These are phyloP conservation scores for Caenorhabditis doughertyi DNA, from an alignment of 2,888 invertebrate species.

Conservation along the genomic window DNA sequence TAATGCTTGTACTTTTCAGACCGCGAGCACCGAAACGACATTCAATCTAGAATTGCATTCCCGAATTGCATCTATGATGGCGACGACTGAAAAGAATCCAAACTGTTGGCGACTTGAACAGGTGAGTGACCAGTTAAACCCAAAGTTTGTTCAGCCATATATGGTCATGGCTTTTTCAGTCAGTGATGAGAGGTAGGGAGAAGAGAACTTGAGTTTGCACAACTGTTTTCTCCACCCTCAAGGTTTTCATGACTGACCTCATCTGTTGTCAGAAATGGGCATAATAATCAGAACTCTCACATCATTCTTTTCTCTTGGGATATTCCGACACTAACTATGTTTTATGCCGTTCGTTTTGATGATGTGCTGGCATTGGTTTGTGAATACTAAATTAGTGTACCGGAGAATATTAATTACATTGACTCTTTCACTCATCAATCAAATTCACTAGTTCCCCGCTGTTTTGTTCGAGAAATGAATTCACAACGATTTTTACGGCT, in stretches of 20 bases:
- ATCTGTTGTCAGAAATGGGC: neutral
- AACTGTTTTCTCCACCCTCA: conserved; percentile 42
- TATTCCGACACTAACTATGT: neutral
- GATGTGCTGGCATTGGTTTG: conserved; percentile 12
- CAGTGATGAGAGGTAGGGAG: neutral
- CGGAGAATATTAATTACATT: too few species aligned
- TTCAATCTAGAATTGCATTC: neutral
- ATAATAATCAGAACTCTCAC: conserved; percentile 9
- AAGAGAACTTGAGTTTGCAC: conserved; percentile 40
- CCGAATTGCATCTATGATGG: conserved; percentile 17
- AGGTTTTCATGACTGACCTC: neutral
- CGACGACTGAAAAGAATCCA: conserved; percentile 37
- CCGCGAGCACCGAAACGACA: conserved; percentile 12
- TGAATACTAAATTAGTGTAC: neutral
- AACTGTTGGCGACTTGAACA: conserved; percentile 57
- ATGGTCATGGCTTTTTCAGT: conserved; percentile 46
- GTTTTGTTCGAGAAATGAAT: too few species aligned
- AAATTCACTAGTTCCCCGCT: too few species aligned
- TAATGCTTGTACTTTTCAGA: conserved; percentile 2
- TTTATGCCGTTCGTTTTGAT: neutral
- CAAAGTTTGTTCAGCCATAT: conserved; percentile 56
- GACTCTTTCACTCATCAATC: too few species aligned
- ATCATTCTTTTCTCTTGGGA: conserved; percentile 9
- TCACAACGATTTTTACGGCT: too few species aligned
- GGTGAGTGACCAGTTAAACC: conserved; percentile 48